These are phyloP conservation scores for Heliconius himera DNA, from an alignment of 1,140 invertebrate species.

Conservation along the genomic window DNA sequence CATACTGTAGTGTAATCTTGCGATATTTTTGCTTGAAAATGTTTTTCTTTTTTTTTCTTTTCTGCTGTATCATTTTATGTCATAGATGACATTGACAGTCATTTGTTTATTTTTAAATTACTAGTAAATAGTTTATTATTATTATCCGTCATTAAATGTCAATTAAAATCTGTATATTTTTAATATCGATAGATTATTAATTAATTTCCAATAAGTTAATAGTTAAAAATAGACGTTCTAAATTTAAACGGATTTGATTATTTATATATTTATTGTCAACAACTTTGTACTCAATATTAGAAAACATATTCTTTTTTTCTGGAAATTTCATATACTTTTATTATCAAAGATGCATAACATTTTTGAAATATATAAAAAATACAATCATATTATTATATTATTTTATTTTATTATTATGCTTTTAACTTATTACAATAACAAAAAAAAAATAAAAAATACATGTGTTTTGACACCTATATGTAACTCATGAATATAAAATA, in stretches of 20 bases:
- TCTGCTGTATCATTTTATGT: background rate
- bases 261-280: background rate
- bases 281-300: background rate
- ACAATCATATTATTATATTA: no score
- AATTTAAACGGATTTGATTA: background rate
- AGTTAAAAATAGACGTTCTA: background rate
- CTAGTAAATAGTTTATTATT: background rate
- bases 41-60: background rate
- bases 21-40: background rate
- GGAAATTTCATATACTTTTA: no score
- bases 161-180: slow-evolving; percentile 2
- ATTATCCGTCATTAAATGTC: background rate
- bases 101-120: background rate
- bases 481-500: no score
- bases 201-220: background rate
- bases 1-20: background rate
- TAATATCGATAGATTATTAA: background rate
- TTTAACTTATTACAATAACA: no score
- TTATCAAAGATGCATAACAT: no score
- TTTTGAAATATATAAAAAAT: no score
- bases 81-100: background rate
- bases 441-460: no score
- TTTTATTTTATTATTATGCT: no score
- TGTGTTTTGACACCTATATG: no score
- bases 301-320: no score